These are phyloP conservation scores for Gadus macrocephalus DNA, from an alignment of 2,113 vertebrate genomes.

Conservation along the genomic window DNA sequence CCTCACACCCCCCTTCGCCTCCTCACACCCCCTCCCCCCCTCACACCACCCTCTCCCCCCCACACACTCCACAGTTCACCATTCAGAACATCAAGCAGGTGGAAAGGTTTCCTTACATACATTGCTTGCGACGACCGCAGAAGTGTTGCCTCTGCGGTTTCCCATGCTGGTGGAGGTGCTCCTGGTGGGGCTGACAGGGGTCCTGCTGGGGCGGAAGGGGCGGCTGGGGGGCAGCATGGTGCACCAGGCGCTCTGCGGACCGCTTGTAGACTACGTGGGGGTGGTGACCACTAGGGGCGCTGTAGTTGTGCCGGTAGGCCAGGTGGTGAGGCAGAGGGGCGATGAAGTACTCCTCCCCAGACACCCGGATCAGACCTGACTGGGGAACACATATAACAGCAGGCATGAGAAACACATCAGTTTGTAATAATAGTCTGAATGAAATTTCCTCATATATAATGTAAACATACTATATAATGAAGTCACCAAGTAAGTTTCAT, in stretches of 20 bases:
- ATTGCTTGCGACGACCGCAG: constrained; percentile 98
- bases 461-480: too few relatives aligned
- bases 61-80: too few relatives aligned
- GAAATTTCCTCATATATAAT: too few relatives aligned
- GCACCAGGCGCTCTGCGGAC: constrained; percentile 80
- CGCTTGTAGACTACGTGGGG: constrained; percentile 91
- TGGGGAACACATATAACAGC: constrained; percentile 63
- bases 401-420: background rate
- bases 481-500: too few relatives aligned
- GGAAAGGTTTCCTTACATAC: constrained; percentile 95
- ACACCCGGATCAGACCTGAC: constrained; percentile 91
- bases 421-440: too few relatives aligned
- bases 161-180: constrained; percentile 59
- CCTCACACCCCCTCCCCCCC: too few relatives aligned
- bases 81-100: too few relatives aligned
- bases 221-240: constrained; percentile 40
- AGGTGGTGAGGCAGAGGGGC: constrained; percentile 86
- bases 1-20: too few relatives aligned
- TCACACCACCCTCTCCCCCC: too few relatives aligned
- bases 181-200: constrained; percentile 46
- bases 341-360: constrained; percentile 86
- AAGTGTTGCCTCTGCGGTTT: constrained; percentile 86
- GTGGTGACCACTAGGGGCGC: constrained; percentile 79
- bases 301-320: constrained; percentile 84
- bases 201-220: constrained; percentile 44